Percentiles rank a stretch among this genome's conserved stretches.
Conservation (phyloP, 2,888 invertebrate species). For the Beris chalybata region DNA sequence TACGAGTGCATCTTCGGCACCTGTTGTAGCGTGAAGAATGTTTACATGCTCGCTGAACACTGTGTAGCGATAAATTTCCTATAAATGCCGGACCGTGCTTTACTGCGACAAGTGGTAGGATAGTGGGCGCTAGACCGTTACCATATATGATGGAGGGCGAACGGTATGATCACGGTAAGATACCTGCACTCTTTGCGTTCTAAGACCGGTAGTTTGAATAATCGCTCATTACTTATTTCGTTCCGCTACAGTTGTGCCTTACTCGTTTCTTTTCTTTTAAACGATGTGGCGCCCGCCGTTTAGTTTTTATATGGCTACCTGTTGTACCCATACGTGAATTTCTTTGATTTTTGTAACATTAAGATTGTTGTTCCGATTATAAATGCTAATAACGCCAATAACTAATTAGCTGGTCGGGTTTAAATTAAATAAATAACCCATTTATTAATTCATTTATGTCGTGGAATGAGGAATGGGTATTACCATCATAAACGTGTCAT, state of each 20-base stretch:
- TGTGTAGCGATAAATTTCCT: not conserved
- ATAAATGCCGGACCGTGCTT: conserved; percentile 26
- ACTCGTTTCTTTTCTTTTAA: no score
- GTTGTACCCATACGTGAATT: no score
- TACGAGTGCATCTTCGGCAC: conserved; percentile 23
- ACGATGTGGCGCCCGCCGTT: no score
- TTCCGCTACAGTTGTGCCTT: conserved; percentile 15
- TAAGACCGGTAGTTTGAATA: conserved; percentile 12
- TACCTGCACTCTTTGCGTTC: conserved; percentile 6
- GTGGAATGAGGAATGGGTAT: no score
- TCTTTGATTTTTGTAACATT: no score
- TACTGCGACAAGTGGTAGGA: conserved; percentile 25
- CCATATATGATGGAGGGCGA: conserved; percentile 17
- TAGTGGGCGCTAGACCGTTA: conserved; percentile 36
- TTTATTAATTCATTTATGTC: no score
- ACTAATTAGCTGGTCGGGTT: no score
- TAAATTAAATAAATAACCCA: no score
- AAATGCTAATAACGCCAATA: no score
- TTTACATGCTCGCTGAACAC: conserved; percentile 35
- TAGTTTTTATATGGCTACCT: no score
- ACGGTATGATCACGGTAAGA: not conserved
- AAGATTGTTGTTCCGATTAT: no score
- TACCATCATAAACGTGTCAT: no score
- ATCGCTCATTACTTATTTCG: conserved; percentile 24
- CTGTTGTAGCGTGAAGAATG: conserved; percentile 33